These are phyloP conservation scores for Drosophila yooni DNA, from an alignment of 2,888 invertebrate species.

Conservation along the genomic window DNA sequence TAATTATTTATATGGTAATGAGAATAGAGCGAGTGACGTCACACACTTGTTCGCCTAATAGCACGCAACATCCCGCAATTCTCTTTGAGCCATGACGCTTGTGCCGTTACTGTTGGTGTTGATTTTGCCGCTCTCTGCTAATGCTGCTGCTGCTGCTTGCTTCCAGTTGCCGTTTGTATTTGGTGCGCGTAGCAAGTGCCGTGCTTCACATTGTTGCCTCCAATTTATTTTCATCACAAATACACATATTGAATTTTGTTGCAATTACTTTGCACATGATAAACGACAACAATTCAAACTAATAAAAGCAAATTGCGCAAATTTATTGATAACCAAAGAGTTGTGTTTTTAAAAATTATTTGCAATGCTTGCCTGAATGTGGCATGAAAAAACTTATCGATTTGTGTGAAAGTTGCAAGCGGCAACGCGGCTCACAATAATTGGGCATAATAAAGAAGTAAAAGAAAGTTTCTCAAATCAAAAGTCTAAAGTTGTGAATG, in stretches of 20 bases:
- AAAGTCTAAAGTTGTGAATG: slow-evolving; percentile 56
- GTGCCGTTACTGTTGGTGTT: slow-evolving; percentile 20
- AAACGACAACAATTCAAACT: slow-evolving; percentile 8
- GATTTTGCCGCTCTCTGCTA: slow-evolving; percentile 42
- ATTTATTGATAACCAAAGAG: neutral
- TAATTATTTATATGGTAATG: neutral
- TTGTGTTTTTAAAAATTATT: neutral
- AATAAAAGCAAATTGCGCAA: slow-evolving; percentile 3
- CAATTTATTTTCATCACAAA: slow-evolving; percentile 23
- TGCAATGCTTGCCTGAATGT: slow-evolving; percentile 9
- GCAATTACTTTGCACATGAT: slow-evolving; percentile 18
- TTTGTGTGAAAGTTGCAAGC: slow-evolving; percentile 70
- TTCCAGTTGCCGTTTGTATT: slow-evolving; percentile 67
- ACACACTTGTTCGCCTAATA: slow-evolving; percentile 9
- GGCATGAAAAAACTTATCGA: slow-evolving; percentile 61
- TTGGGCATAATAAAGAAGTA: slow-evolving; percentile 24
- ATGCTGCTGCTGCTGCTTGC: slow-evolving; percentile 36
- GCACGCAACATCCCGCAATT: slow-evolving; percentile 23
- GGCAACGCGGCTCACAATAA: slow-evolving; percentile 36
- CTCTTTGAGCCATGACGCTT: slow-evolving; percentile 27
- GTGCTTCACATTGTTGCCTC: slow-evolving; percentile 24
- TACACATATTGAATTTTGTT: slow-evolving; percentile 6
- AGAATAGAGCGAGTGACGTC: slow-evolving; percentile 33
- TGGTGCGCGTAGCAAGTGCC: slow-evolving; percentile 68
- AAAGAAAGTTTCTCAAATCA: slow-evolving; percentile 62